A percentile compares a stretch with the other conserved stretches of the same genome.
These are phyloP conservation scores for Epizoanthus stellaris DNA, from an alignment of 92 coral and sea anemone species.

Conservation along the genomic window DNA sequence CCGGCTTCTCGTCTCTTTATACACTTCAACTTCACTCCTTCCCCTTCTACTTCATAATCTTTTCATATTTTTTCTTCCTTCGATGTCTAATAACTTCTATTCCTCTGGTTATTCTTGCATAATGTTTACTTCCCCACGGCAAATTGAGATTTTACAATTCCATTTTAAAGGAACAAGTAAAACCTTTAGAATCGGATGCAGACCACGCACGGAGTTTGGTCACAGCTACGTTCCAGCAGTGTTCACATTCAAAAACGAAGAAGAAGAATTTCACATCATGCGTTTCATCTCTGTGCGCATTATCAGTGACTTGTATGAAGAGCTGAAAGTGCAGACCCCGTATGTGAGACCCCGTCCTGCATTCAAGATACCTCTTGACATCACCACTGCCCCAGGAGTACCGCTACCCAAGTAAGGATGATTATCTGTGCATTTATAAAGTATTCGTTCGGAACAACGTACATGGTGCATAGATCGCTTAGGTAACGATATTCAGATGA, in stretches of 20 bases:
- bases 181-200: constrained; percentile 57
- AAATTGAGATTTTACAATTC: no score
- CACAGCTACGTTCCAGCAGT: constrained; percentile 77
- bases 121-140: no score
- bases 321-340: constrained; percentile 56
- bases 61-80: no score
- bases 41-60: no score
- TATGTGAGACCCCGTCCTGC: constrained; percentile 54
- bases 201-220: constrained; percentile 65
- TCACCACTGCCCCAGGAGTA: constrained; percentile 54
- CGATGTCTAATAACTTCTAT: no score
- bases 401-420: constrained; percentile 61
- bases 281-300: constrained; percentile 70
- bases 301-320: constrained; percentile 68
- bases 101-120: no score
- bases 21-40: no score
- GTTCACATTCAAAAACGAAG: constrained; percentile 43
- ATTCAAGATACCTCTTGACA: constrained; percentile 43
- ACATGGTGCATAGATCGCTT: no score
- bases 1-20: no score
- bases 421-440: background rate
- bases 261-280: constrained; percentile 60
- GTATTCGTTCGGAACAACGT: background rate
- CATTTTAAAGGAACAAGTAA: background rate
- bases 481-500: no score